Evolutionary conservation across 2,797 vertebrate genomes (phyloP).

Genomic region (Otolemur crassicaudatus): DNA sequence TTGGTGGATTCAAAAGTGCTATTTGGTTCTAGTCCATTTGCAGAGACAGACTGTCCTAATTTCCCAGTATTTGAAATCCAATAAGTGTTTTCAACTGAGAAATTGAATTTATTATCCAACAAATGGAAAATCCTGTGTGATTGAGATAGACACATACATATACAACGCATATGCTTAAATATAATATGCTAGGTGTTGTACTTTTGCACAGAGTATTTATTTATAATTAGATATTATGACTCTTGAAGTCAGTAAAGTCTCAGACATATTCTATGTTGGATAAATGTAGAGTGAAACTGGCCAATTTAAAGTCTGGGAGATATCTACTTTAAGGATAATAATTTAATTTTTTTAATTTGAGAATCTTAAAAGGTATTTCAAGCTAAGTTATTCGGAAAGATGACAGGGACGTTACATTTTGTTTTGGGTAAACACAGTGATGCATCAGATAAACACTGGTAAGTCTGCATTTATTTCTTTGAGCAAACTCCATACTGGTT

Average conservation of each 20-base stretch:
- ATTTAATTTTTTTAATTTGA: constrained; percentile 69
- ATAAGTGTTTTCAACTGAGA: constrained; percentile 35
- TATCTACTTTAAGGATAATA: constrained; percentile 64
- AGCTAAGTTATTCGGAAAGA: constrained; percentile 75
- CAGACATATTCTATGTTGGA: background rate
- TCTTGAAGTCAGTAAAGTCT: background rate
- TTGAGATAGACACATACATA: background rate
- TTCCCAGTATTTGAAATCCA: constrained; percentile 37
- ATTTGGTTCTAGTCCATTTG: constrained; percentile 29
- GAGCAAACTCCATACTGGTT: background rate
- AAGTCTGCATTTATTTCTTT: background rate
- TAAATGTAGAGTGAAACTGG: constrained; percentile 17
- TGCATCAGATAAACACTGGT: constrained; percentile 73
- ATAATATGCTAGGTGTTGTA: background rate
- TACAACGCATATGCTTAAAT: background rate
- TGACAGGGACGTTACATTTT: constrained; percentile 75
- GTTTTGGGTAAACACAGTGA: constrained; percentile 76
- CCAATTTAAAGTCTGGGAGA: constrained; percentile 48
- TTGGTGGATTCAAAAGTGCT: background rate
- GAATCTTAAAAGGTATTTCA: constrained; percentile 69
- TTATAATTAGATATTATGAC: background rate
- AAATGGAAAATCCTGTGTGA: background rate
- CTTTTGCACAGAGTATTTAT: background rate
- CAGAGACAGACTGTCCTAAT: background rate
- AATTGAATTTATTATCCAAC: constrained; percentile 19